These are phyloP conservation scores for Tortrix viridana DNA, from an alignment of 2,888 invertebrate genomes.

Conservation along the genomic window DNA sequence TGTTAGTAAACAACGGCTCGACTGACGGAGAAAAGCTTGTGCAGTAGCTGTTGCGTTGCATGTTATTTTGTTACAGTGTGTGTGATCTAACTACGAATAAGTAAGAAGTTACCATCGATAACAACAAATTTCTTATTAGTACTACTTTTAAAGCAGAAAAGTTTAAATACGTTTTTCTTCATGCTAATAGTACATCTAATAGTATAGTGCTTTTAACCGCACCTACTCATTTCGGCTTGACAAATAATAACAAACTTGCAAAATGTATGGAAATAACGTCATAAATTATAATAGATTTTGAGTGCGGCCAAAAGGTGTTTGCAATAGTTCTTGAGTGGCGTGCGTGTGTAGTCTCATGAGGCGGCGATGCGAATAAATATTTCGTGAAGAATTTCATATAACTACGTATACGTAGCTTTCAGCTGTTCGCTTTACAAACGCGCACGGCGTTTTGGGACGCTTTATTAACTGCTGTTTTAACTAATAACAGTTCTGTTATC, in stretches of 20 bases:
- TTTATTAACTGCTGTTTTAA: too few relatives aligned
- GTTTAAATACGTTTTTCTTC: not conserved
- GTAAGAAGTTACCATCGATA: slow-evolving; percentile 28
- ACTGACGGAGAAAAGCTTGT: slow-evolving; percentile 55
- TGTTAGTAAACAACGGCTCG: slow-evolving; percentile 10
- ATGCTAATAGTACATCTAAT: not conserved
- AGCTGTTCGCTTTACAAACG: too few relatives aligned
- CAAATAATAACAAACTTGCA: not conserved
- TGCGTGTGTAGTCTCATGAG: slow-evolving; percentile 31
- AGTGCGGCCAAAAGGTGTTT: slow-evolving; percentile 4
- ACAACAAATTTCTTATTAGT: slow-evolving; percentile 15
- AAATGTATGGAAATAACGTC: too few relatives aligned
- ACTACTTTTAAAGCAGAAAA: not conserved
- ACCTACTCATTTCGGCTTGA: not conserved
- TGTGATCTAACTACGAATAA: slow-evolving; percentile 22
- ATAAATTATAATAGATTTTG: slow-evolving; percentile 1
- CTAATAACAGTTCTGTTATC: too few relatives aligned
- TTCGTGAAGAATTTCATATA: not conserved
- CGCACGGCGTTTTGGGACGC: too few relatives aligned
- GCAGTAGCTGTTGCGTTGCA: slow-evolving; percentile 50
- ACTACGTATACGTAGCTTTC: too few relatives aligned
- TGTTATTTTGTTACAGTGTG: slow-evolving; percentile 27
- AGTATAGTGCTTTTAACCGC: slow-evolving; percentile 1
- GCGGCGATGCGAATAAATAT: slow-evolving; percentile 7
- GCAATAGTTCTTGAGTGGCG: slow-evolving; percentile 17